phyloP scores from a whole-genome alignment of 2,888 invertebrate species.

The Argyra leucocephala region DNA sequence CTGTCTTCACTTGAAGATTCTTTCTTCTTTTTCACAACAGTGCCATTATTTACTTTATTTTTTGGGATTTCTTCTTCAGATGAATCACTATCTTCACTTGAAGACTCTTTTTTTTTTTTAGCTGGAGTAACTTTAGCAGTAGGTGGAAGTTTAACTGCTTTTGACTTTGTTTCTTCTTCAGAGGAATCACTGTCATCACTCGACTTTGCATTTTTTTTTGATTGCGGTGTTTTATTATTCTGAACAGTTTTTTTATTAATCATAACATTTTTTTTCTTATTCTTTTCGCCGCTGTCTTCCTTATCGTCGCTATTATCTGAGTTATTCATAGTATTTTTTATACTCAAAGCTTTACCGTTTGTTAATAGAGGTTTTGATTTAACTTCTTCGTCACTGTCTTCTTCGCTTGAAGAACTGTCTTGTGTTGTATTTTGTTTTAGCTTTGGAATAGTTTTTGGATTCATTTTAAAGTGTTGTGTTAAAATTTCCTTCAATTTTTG shows the following conservation, averaged over 20 bases:
- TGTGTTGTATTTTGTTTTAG: neutral
- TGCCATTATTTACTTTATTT: constrained; percentile 19
- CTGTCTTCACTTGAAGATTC: constrained; percentile 43
- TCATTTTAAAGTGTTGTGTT: constrained; percentile 48
- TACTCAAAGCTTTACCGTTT: constrained; percentile 17
- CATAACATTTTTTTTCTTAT: too few species aligned
- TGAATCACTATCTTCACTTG: constrained; percentile 14
- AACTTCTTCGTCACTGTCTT: constrained; percentile 20
- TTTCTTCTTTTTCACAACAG: constrained; percentile 29
- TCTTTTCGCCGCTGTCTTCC: too few species aligned
- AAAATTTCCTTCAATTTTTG: constrained; percentile 56
- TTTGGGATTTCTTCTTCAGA: constrained; percentile 15
- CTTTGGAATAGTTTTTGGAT: constrained; percentile 43
- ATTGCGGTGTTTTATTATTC: constrained; percentile 18
- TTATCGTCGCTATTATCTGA: constrained; percentile 36
- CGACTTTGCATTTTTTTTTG: constrained; percentile 31
- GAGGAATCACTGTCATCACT: constrained; percentile 35
- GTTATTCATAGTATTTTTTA: constrained; percentile 15
- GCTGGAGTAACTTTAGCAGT: constrained; percentile 24
- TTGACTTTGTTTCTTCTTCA: constrained; percentile 30
- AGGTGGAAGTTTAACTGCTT: constrained; percentile 25
- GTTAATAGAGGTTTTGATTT: constrained; percentile 13
- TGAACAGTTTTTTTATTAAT: neutral
- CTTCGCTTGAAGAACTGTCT: constrained; percentile 33
- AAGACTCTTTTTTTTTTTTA: constrained; percentile 11